Conservation (phyloP, 37 sponge, comb jelly and placozoan species). For the Tethya wilhelma region DNA sequence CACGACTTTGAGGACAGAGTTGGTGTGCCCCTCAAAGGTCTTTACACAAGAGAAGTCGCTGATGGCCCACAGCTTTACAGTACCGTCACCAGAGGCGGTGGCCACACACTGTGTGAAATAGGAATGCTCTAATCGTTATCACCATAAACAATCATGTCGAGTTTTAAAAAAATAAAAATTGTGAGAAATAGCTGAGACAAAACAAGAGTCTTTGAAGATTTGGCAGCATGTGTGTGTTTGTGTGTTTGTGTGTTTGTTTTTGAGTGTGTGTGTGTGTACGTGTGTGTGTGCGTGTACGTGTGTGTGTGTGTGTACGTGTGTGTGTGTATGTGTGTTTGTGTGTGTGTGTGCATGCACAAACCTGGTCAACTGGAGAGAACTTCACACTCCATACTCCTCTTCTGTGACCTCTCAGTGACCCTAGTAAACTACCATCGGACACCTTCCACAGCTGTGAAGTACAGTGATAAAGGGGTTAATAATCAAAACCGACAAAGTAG, state of each 20-base stretch:
- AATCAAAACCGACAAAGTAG: too few relatives aligned
- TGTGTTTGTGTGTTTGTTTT: too few relatives aligned
- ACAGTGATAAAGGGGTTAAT: too few relatives aligned
- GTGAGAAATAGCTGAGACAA: too few relatives aligned
- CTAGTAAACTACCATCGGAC: constrained; percentile 62
- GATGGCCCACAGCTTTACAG: constrained; percentile 91
- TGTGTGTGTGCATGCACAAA: background rate
- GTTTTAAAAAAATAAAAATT: background rate
- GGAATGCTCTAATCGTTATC: background rate
- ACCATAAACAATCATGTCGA: background rate
- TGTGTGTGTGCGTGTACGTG: too few relatives aligned
- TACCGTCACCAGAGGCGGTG: constrained; percentile 86
- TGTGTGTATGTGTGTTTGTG: too few relatives aligned
- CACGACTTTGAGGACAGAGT: constrained; percentile 80
- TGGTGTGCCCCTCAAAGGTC: constrained; percentile 95
- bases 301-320: too few relatives aligned
- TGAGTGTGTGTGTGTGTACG: too few relatives aligned
- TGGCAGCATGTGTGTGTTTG: too few relatives aligned
- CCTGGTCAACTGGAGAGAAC: constrained; percentile 96
- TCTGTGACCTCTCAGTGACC: constrained; percentile 84
- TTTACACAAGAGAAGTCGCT: constrained; percentile 81
- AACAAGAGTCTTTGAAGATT: too few relatives aligned
- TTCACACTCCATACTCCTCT: constrained; percentile 93
- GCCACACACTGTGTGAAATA: constrained; percentile 75
- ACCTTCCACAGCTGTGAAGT: constrained; percentile 74